Conservation (phyloP, 2,888 invertebrate genomes). For the Tachystola acroxantha region DNA sequence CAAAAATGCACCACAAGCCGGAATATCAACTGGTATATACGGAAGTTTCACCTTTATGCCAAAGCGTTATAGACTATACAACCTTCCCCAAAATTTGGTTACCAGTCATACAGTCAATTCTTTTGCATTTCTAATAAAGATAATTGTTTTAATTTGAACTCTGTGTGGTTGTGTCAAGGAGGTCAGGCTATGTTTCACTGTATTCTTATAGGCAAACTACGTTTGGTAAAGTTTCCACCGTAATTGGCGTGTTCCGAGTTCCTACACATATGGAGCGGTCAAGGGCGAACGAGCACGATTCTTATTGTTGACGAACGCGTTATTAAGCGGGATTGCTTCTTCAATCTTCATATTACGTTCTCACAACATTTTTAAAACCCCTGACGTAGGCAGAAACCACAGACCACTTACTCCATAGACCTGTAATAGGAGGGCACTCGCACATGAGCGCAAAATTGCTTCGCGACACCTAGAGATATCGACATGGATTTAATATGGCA, state of each 20-base stretch:
- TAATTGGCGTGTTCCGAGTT: conserved; percentile 19
- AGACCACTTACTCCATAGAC: too few relatives aligned
- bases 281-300: conserved; percentile 35
- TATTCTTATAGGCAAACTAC: conserved; percentile 1
- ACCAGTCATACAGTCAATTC: not conserved
- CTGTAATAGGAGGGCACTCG: too few relatives aligned
- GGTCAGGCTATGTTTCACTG: conserved; percentile 1
- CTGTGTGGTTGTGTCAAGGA: conserved; percentile 9
- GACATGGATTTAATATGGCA: too few relatives aligned
- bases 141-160: conserved; percentile 11
- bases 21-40: not conserved
- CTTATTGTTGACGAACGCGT: too few relatives aligned
- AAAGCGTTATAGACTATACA: conserved; percentile 8
- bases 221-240: conserved; percentile 12
- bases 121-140: not conserved
- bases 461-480: too few relatives aligned
- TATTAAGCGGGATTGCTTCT: too few relatives aligned
- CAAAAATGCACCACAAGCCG: conserved; percentile 10
- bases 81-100: not conserved
- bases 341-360: too few relatives aligned
- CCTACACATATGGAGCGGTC: conserved; percentile 29
- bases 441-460: too few relatives aligned
- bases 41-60: conserved; percentile 11
- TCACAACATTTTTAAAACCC: too few relatives aligned
- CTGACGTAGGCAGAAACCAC: too few relatives aligned